Percentiles rank a stretch among this genome's conserved stretches.
Conservation (phyloP, 2,113 vertebrate genomes). For the Gopherus evgoodei region DNA sequence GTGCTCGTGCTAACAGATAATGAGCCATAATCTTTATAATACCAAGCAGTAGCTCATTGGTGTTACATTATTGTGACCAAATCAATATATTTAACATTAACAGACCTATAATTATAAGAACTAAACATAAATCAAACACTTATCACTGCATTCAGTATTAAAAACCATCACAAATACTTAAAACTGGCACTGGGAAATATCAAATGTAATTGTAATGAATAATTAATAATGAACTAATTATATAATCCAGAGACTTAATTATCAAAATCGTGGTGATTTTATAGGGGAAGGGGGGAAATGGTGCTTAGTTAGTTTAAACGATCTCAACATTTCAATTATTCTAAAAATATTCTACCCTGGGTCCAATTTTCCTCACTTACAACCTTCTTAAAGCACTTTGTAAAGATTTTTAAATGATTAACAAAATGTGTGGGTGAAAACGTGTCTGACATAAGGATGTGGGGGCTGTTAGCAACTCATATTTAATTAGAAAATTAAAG, state of each 20-base stretch:
- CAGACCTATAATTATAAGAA: not conserved
- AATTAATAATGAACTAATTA: not conserved
- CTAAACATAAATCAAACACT: not conserved
- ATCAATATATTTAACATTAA: not conserved
- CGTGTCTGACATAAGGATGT: not conserved
- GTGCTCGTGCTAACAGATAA: not conserved
- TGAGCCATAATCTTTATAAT: not conserved
- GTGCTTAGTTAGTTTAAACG: not conserved
- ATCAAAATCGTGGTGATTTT: not conserved
- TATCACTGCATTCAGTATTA: not conserved
- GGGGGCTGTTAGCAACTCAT: not conserved
- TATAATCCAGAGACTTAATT: not conserved
- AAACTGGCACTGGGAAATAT: not conserved
- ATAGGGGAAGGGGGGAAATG: not conserved
- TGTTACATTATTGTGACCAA: not conserved
- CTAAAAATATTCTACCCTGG: slow-evolving; percentile 18
- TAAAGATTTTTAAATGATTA: slow-evolving; percentile 25
- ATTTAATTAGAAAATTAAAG: slow-evolving; percentile 37
- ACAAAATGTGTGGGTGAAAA: slow-evolving; percentile 2
- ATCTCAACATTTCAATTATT: slow-evolving; percentile 29
- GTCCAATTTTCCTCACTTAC: slow-evolving; percentile 28
- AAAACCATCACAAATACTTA: not conserved
- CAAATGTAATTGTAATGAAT: not conserved
- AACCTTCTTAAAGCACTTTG: not conserved
- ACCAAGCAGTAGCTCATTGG: not conserved